Evolutionary conservation across 2,797 vertebrate species (phyloP).

Genomic region (Chloroceryle amazona): DNA sequence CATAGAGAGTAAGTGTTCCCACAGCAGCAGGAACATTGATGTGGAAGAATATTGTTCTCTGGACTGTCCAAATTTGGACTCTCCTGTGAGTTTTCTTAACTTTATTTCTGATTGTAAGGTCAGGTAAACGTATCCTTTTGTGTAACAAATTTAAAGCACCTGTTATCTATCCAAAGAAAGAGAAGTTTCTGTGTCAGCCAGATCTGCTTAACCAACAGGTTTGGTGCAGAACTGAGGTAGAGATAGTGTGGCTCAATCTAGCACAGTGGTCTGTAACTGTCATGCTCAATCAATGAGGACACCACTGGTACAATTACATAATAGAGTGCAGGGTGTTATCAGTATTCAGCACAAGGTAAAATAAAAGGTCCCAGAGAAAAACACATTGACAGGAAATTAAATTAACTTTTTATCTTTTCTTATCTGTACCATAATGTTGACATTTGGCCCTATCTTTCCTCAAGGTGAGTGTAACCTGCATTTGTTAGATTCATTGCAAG

Average conservation of each 20-base stretch:
- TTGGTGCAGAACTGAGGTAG: neutral
- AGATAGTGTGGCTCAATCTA: neutral
- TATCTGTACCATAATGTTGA: neutral
- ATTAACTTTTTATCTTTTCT: slow-evolving; percentile 38
- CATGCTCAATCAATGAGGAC: neutral
- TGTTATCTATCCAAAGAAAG: neutral
- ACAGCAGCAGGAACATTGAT: neutral
- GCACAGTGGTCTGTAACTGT: neutral
- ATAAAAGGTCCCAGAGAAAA: neutral
- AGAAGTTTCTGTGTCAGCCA: neutral
- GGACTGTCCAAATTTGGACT: neutral
- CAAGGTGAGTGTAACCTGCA: neutral
- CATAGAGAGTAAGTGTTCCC: neutral
- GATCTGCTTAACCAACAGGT: neutral
- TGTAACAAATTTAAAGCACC: neutral
- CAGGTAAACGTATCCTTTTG: neutral
- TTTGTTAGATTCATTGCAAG: neutral
- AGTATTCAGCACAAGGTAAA: slow-evolving; percentile 23
- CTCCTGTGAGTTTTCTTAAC: neutral
- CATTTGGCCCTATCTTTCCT: slow-evolving; percentile 24
- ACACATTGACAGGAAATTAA: neutral
- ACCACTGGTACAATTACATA: neutral
- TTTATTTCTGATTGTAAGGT: neutral
- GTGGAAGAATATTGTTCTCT: neutral
- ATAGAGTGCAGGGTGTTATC: slow-evolving; percentile 26